Conservation (phyloP, 2,797 vertebrate genomes). For the Lepus oiostolus region DNA sequence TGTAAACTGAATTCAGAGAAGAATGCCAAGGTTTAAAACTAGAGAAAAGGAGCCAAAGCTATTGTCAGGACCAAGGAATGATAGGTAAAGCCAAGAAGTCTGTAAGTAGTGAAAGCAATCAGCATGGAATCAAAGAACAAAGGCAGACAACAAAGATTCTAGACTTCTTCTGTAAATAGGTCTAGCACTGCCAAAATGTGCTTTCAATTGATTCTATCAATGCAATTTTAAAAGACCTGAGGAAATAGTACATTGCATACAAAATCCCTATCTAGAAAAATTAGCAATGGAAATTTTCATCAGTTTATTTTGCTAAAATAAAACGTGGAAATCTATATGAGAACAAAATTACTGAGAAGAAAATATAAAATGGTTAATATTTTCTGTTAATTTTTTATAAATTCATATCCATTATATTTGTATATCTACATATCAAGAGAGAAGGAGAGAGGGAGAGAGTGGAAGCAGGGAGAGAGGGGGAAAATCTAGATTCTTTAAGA, state of each 20-base stretch:
- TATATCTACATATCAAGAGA: not conserved
- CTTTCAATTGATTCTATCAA: slow-evolving; percentile 15
- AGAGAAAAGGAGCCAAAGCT: slow-evolving; percentile 26
- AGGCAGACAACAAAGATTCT: not conserved
- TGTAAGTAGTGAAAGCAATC: slow-evolving; percentile 20
- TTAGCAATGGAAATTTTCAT: not conserved
- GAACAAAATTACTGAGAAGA: slow-evolving; percentile 36
- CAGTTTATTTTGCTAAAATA: not conserved
- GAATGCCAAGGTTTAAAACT: slow-evolving; percentile 70
- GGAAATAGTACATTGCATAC: not conserved
- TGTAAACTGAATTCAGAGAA: slow-evolving; percentile 22
- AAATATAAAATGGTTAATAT: slow-evolving; percentile 4
- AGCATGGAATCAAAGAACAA: not conserved
- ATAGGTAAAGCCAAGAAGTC: slow-evolving; percentile 44
- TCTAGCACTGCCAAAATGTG: not conserved
- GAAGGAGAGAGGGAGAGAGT: rapidly evolving
- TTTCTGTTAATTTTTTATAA: slow-evolving; percentile 5
- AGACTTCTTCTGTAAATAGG: not conserved
- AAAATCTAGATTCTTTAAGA: not conserved
- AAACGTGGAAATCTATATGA: not conserved
- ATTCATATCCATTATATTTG: not conserved
- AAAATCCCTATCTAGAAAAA: slow-evolving; percentile 22
- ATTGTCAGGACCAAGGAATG: slow-evolving; percentile 51
- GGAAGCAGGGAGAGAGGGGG: not conserved
- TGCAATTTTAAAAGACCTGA: not conserved